Base-by-base conservation (phyloP, 2,797 vertebrate genomes). In the Nannoperca australis region DNA sequence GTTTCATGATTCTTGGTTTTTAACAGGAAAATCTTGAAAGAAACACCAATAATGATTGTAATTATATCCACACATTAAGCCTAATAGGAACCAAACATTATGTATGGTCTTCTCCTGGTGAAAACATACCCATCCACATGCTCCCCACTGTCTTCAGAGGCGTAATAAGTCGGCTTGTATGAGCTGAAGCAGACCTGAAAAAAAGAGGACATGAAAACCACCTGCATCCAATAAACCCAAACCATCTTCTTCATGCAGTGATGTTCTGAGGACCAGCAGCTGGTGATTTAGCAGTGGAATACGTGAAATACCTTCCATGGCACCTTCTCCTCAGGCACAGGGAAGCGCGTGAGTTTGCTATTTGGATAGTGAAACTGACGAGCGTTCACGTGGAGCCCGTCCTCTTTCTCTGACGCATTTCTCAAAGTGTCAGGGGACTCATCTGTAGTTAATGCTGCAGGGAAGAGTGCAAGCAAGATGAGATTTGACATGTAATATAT, bases 291-390 rank as follows among this genome's bases (percentile, higher is more conserved):
- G 6, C 13, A 30, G 13, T 61, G 7, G 7, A 78, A 51, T 13
- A 58, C 62, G 61, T 45, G 36, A 83, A 44, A 68, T 94, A 99
- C 98, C 97, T 97, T 94, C 98, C 98, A 99, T 20, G 97, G 95
- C 73, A 99, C 98, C 84, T 97, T 98, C 94, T 99, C 98, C 7
- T 99, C 96, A 0, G 98, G 97, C 82, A 99, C 98, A 0, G 98
- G 97, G 87, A 98, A 99, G 42, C 98, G 97, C 0, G 67, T 73
- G 11, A 94, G 53, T 10, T 88, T 91, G 70, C 94, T 94, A 63
- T 77, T 79, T 0, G 96, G 97, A 79, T 99, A 99, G 4, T 93
- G 73, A 38, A 96, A 91, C 69, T 95, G 94, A 27, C 97, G 94
- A 44, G 97, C 95, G 0, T 94, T 95, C 63, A 96, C 90, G 0